Base-by-base conservation (phyloP, 23 tunicate genomes). In the Halocynthia roretzi region DNA sequence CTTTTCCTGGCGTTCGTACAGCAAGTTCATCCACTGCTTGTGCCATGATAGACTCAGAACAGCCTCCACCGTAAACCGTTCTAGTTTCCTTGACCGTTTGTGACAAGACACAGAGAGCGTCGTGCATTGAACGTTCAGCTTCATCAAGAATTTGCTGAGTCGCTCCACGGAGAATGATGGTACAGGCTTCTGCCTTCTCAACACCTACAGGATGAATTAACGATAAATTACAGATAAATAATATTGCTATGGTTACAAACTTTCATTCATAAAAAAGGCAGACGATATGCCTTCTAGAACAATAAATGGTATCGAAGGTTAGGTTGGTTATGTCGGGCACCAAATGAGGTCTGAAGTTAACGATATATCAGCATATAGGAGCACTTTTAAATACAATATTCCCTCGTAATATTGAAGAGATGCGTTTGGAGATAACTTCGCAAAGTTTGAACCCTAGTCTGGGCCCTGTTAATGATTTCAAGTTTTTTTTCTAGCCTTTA, bases 141-240 rank as follows among this genome's bases (percentile, higher is more conserved):
- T 96, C 99, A 62, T 96, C 99, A 51, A 96, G 61, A 70, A 96
- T 96, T 71, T 96, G 99, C 71, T 96, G 79, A 57, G 99, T 96
- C 50, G 99, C 99, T 62, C 99, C 99, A 7, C 99, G 88, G 31
- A 96, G 86, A n/a, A 96, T 81, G 67, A 96, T 92, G 5, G 99
- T 85, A 66, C 99, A 96, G 12, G 99, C 99, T 56, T 96, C 96
- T n/a, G 96, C 99, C 18, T 88, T 78, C 8, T 80, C 87, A 54
- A 96, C 99, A 23, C 99, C 99, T 87, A 54, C 1, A 56, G 72
- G 14, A 5, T 49, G 19, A 49, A 54, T 54, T 53, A 18, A 8
- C 31, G 8, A 65, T 40, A 65, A n/a, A 5, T 9, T 8, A 15
- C 31, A 20, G 31, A 15, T 5, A 20, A 14, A n/a, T 14, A 58